These are phyloP conservation scores for Megaustenia siamemsis DNA, from an alignment of 2,888 invertebrate species.

Conservation along the genomic window DNA sequence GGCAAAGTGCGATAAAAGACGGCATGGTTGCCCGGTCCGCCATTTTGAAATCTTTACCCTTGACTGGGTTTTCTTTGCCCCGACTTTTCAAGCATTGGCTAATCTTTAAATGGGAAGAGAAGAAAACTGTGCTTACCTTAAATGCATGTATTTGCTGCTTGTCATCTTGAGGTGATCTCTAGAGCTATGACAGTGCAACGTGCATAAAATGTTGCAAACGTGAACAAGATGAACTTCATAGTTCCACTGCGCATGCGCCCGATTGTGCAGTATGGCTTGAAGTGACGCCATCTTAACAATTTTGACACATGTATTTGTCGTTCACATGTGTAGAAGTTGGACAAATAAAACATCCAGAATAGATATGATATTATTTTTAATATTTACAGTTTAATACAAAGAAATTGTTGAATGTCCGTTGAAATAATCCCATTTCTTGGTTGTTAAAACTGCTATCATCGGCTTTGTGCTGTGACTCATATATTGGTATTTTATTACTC, in stretches of 20 bases:
- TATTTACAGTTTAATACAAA: too few species aligned
- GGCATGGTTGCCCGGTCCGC: slow-evolving; percentile 38
- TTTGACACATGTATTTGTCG: background rate
- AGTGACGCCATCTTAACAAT: slow-evolving; percentile 33
- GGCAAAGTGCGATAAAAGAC: slow-evolving; percentile 16
- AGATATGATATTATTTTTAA: background rate
- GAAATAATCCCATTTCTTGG: background rate
- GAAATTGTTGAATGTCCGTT: too few species aligned
- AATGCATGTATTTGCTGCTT: background rate
- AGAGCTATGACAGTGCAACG: background rate
- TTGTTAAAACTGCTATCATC: slow-evolving; percentile 10
- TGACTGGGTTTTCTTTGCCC: slow-evolving; percentile 21
- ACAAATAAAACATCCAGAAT: background rate
- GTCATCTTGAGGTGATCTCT: too few species aligned
- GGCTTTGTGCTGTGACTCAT: background rate
- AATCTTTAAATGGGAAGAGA: background rate
- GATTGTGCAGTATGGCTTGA: background rate
- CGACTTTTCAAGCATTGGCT: slow-evolving; percentile 10
- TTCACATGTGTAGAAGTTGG: background rate
- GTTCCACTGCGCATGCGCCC: slow-evolving; percentile 40
- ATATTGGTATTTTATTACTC: background rate
- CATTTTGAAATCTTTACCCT: slow-evolving; percentile 50
- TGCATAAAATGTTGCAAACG: background rate
- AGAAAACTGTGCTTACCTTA: background rate
- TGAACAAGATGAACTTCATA: background rate